These are phyloP conservation scores for Neoscelio sp. DNA, from an alignment of 2,888 invertebrate genomes.

Conservation along the genomic window DNA sequence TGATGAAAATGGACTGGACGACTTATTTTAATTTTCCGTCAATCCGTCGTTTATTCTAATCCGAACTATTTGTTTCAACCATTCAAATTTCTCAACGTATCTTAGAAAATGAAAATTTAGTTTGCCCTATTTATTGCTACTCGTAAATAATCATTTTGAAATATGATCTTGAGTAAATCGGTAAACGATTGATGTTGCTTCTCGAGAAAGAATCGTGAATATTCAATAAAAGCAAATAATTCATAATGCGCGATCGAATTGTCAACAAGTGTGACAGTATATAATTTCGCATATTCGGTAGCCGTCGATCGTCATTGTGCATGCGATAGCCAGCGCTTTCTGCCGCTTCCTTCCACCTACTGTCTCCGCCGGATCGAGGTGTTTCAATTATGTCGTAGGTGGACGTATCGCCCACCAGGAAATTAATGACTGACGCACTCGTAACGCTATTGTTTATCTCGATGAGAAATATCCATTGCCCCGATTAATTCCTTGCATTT, in stretches of 20 bases:
- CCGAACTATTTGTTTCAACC: no score
- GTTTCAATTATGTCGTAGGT: constrained; percentile 69
- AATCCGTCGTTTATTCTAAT: no score
- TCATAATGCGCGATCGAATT: constrained; percentile 21
- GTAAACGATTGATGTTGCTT: no score
- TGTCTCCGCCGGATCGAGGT: constrained; percentile 44
- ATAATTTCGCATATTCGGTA: constrained; percentile 53
- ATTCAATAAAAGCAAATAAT: no score
- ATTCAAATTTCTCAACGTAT: no score
- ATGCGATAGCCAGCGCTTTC: constrained; percentile 26
- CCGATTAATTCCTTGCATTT: constrained; percentile 50
- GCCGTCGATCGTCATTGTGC: constrained; percentile 42
- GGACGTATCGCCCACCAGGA: constrained; percentile 66
- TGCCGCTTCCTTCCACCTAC: constrained; percentile 60
- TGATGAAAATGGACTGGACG: no score
- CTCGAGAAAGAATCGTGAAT: no score
- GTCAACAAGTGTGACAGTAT: constrained; percentile 46
- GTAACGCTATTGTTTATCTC: constrained; percentile 44
- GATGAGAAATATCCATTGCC: constrained; percentile 27
- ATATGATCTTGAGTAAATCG: no score
- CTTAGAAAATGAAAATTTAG: no score
- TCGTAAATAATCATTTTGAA: no score
- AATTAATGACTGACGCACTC: constrained; percentile 63
- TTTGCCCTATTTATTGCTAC: no score
- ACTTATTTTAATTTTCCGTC: no score